These are phyloP conservation scores for Cryptotermes secundus DNA, from an alignment of 1,140 invertebrate genomes.

Conservation along the genomic window DNA sequence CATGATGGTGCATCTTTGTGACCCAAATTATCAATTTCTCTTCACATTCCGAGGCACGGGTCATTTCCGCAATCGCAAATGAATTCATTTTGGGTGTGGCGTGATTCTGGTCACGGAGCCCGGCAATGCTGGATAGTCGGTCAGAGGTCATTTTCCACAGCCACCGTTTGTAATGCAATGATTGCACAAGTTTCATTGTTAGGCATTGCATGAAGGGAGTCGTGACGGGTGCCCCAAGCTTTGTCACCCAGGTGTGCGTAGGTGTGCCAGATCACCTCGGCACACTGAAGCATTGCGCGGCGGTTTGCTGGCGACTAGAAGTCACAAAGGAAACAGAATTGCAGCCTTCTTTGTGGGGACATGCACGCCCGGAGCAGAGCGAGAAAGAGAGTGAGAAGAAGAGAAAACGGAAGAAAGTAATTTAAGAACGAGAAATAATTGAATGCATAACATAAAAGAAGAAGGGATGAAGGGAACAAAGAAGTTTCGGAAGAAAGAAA, in stretches of 20 bases:
- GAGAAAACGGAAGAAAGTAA: too few relatives aligned
- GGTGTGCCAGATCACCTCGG: too few relatives aligned
- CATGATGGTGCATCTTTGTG: background rate
- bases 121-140: background rate
- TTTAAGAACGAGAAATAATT: too few relatives aligned
- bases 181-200: background rate
- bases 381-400: too few relatives aligned
- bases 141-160: background rate
- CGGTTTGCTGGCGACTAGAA: too few relatives aligned
- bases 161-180: background rate
- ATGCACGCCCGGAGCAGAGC: too few relatives aligned
- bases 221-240: background rate
- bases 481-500: too few relatives aligned
- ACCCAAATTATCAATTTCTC: background rate
- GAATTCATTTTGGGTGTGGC: constrained; percentile 1
- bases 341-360: too few relatives aligned
- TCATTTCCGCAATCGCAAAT: background rate
- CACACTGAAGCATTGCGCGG: too few relatives aligned
- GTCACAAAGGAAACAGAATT: too few relatives aligned
- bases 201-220: background rate
- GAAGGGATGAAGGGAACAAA: too few relatives aligned
- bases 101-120: background rate
- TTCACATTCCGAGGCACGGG: background rate
- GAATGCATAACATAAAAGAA: too few relatives aligned
- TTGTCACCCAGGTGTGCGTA: background rate